phyloP scores from a whole-genome alignment of 1,140 invertebrate genomes.

The Pantala flavescens region DNA sequence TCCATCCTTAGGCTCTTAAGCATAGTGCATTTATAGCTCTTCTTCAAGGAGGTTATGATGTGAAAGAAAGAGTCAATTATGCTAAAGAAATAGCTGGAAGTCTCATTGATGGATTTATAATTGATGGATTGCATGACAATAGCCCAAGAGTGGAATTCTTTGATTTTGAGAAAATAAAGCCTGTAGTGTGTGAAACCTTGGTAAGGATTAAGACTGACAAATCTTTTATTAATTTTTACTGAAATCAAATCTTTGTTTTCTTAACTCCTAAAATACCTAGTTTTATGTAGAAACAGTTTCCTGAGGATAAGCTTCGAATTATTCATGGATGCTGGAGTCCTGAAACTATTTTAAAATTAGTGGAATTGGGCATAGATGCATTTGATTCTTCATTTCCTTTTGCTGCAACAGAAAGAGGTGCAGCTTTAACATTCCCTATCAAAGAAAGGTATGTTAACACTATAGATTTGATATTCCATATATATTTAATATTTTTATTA shows the following conservation, averaged over 20 bases:
- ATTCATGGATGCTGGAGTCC: constrained; percentile 61
- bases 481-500: too few relatives aligned
- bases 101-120: constrained; percentile 51
- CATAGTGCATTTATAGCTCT: constrained; percentile 48
- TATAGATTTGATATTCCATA: too few relatives aligned
- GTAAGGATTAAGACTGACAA: too few relatives aligned
- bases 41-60: constrained; percentile 61
- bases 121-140: constrained; percentile 70
- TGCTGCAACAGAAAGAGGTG: constrained; percentile 46
- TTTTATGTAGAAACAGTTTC: constrained; percentile 46
- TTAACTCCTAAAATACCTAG: constrained; percentile 19
- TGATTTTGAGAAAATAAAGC: constrained; percentile 42
- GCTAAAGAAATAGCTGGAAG: constrained; percentile 46
- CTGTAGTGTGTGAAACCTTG: constrained; percentile 48
- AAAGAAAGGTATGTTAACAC: background rate
- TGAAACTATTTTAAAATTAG: constrained; percentile 46
- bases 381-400: constrained; percentile 67
- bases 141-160: constrained; percentile 47
- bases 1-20: constrained; percentile 27
- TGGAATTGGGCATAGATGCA: constrained; percentile 64
- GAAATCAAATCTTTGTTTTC: background rate
- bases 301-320: constrained; percentile 49
- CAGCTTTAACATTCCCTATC: constrained; percentile 43
- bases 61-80: constrained; percentile 43
- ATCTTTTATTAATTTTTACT: background rate